Conservation (phyloP, 1,140 invertebrate species). For the Drosophila simulans region DNA sequence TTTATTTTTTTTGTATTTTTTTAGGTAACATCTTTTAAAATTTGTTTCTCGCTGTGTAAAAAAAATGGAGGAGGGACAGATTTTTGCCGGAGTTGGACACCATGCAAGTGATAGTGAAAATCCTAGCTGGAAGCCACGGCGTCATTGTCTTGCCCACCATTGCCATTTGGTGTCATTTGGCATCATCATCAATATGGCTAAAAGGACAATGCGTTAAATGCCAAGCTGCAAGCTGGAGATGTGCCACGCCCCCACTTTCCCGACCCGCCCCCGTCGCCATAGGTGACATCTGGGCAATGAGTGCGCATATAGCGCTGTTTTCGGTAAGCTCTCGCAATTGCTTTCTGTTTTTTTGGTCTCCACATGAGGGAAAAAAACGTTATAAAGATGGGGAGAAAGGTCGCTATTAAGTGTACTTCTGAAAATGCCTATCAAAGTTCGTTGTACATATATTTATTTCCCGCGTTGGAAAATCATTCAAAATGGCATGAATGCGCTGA, state of each 20-base stretch:
- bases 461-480: not conserved
- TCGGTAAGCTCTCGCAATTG: slow-evolving; percentile 63
- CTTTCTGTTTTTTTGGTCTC: slow-evolving; percentile 47
- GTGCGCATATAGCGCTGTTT: slow-evolving; percentile 65
- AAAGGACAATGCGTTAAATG: slow-evolving; percentile 83
- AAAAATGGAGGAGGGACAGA: slow-evolving; percentile 4
- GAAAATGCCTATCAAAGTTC: slow-evolving; percentile 9
- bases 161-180: slow-evolving; percentile 80
- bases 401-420: slow-evolving; percentile 24
- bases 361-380: not conserved
- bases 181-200: slow-evolving; percentile 83
- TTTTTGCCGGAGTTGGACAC: slow-evolving; percentile 1
- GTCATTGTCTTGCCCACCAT: slow-evolving; percentile 61
- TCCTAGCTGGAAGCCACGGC: slow-evolving; percentile 76
- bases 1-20: not conserved
- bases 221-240: slow-evolving; percentile 45
- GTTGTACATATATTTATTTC: not conserved
- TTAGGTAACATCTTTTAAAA: not conserved
- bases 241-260: slow-evolving; percentile 2
- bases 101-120: slow-evolving; percentile 74
- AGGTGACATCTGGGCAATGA: slow-evolving; percentile 65
- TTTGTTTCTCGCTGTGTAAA: not conserved
- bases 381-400: not conserved
- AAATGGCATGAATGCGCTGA: not conserved
- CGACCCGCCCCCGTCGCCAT: slow-evolving; percentile 9